Percentiles rank a stretch among this genome's conserved stretches.
Conservation (phyloP, 2,888 invertebrate genomes). For the Villa cingulata region DNA sequence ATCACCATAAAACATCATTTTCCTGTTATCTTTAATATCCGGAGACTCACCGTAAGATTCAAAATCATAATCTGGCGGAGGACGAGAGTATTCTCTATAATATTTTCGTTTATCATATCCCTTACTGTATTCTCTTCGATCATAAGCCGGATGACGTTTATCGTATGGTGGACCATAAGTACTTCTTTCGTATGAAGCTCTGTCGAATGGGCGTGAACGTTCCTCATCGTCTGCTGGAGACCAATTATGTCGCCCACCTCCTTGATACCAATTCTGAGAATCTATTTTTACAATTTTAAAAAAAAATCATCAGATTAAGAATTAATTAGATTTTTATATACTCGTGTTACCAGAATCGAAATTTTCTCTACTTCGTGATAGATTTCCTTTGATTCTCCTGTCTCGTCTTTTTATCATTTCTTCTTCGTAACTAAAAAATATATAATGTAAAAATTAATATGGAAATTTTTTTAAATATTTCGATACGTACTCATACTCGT, state of each 20-base stretch:
- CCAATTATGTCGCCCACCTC: conserved; percentile 31
- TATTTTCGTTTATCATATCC: conserved; percentile 31
- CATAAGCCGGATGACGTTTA: conserved; percentile 26
- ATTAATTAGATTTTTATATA: no score
- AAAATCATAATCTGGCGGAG: conserved; percentile 27
- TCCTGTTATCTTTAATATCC: conserved; percentile 18
- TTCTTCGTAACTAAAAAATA: conserved; percentile 29
- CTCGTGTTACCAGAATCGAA: conserved; percentile 28
- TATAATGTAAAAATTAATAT: neutral
- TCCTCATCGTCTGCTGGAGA: conserved; percentile 34
- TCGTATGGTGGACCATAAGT: conserved; percentile 36
- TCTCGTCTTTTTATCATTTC: conserved; percentile 26
- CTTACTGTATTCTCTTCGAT: conserved; percentile 22
- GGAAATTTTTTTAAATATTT: neutral
- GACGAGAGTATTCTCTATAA: conserved; percentile 32
- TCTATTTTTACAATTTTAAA: conserved; percentile 17
- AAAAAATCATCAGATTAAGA: neutral
- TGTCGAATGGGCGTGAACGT: conserved; percentile 30
- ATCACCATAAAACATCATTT: conserved; percentile 16
- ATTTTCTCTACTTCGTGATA: conserved; percentile 33
- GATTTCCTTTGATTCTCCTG: conserved; percentile 28
- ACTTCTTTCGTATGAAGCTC: conserved; percentile 32
- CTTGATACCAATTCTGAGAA: conserved; percentile 33
- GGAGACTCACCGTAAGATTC: conserved; percentile 24
- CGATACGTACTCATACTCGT: conserved; percentile 53